phyloP scores from a whole-genome alignment of 2,888 invertebrate genomes.

The Hecatera dysodea region DNA sequence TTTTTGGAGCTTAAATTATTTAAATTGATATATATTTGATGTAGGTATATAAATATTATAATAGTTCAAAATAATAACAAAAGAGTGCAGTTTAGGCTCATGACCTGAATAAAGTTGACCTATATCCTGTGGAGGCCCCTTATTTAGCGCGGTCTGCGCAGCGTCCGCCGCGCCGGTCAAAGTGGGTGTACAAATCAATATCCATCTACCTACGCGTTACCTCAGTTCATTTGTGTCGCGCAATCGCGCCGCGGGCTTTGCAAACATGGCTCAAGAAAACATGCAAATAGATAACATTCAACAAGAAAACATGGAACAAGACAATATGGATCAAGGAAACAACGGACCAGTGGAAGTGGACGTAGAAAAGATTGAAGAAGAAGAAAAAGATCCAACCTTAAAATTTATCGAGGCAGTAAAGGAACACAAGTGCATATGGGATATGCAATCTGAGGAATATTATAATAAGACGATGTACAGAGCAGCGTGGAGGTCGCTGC shows the following conservation, averaged over 20 bases:
- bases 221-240: slow-evolving; percentile 28
- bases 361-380: slow-evolving; percentile 2
- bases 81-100: neutral
- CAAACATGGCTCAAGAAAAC: slow-evolving; percentile 16
- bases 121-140: slow-evolving; percentile 16
- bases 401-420: slow-evolving; percentile 41
- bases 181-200: slow-evolving; percentile 26
- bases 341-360: neutral
- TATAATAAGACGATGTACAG: slow-evolving; percentile 36
- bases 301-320: neutral
- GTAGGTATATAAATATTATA: too few species aligned
- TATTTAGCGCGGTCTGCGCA: slow-evolving; percentile 17
- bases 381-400: slow-evolving; percentile 27
- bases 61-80: neutral
- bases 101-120: slow-evolving; percentile 6
- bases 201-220: slow-evolving; percentile 3
- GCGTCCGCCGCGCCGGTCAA: slow-evolving; percentile 11
- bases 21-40: too few species aligned
- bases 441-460: slow-evolving; percentile 50
- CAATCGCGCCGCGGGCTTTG: neutral
- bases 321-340: neutral
- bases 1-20: too few species aligned
- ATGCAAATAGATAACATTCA: neutral
- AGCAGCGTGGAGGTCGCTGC: slow-evolving; percentile 29
- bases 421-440: slow-evolving; percentile 43